A percentile compares a stretch with the other conserved stretches of the same genome.
phyloP scores from a whole-genome alignment of 2,113 vertebrate genomes.

The Sisor rabdophorus region DNA sequence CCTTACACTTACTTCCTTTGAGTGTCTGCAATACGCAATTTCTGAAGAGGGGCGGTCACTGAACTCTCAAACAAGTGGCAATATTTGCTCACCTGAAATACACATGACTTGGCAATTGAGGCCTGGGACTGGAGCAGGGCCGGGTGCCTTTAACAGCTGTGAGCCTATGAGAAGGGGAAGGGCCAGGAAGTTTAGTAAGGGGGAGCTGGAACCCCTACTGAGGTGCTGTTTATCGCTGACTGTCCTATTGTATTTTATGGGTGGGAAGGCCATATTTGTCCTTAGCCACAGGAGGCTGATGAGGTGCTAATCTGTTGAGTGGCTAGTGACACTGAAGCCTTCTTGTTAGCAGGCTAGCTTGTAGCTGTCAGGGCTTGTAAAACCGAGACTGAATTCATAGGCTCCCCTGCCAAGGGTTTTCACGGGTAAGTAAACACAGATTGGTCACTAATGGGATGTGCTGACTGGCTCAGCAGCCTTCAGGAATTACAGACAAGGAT shows the following conservation, averaged over 20 bases:
- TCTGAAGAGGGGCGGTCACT: conserved; percentile 65
- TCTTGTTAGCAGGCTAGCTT: conserved; percentile 66
- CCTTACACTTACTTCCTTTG: conserved; percentile 66
- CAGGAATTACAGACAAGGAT: conserved; percentile 59
- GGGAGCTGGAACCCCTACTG: conserved; percentile 54
- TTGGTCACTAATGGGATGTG: conserved; percentile 65
- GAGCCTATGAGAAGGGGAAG: conserved; percentile 59
- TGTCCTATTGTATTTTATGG: conserved; percentile 75
- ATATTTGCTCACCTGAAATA: conserved; percentile 92
- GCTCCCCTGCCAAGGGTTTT: conserved; percentile 61
- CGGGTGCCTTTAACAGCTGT: conserved; percentile 70
- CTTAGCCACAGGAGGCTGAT: conserved; percentile 82
- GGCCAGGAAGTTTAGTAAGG: conserved; percentile 76
- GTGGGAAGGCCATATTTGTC: conserved; percentile 80
- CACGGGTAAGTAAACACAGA: conserved; percentile 76
- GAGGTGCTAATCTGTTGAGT: conserved; percentile 84
- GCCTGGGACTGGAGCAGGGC: conserved; percentile 48
- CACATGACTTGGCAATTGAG: conserved; percentile 65
- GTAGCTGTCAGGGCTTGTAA: conserved; percentile 68
- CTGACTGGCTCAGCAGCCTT: conserved; percentile 55
- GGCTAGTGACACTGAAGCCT: conserved; percentile 63
- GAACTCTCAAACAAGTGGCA: conserved; percentile 77
- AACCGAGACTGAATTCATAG: conserved; percentile 68
- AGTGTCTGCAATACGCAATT: conserved; percentile 75
- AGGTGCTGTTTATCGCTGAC: conserved; percentile 79